phyloP scores from a whole-genome alignment of 2,113 vertebrate genomes.

The Panurus biarmicus region DNA sequence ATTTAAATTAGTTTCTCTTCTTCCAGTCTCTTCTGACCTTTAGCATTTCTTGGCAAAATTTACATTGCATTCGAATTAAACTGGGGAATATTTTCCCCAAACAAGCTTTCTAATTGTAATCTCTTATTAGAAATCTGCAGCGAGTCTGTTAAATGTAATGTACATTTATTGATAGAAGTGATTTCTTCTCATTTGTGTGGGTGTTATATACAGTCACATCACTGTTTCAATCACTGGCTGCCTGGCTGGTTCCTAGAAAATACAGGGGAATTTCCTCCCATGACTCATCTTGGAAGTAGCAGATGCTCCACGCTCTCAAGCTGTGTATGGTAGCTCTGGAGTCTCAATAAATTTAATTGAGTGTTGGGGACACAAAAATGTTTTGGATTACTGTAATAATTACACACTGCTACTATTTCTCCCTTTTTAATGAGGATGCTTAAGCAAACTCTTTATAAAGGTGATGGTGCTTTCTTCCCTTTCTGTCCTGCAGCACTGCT shows the following conservation, averaged over 20 bases:
- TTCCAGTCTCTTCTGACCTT: not conserved
- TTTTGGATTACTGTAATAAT: not conserved
- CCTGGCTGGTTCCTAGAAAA: slow-evolving; percentile 36
- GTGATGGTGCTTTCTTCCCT: not conserved
- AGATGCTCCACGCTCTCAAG: not conserved
- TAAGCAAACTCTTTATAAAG: not conserved
- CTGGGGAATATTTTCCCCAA: not conserved
- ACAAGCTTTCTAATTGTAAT: not conserved
- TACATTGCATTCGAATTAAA: not conserved
- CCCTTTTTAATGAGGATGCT: not conserved
- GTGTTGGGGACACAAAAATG: not conserved
- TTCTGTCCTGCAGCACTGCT: not conserved
- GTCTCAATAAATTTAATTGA: not conserved
- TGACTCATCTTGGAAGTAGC: slow-evolving; percentile 25
- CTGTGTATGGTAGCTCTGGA: not conserved
- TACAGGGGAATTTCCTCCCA: not conserved
- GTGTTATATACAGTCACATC: not conserved
- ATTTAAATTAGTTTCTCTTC: not conserved
- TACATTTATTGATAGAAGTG: not conserved
- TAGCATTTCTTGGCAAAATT: not conserved
- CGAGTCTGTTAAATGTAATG: not conserved
- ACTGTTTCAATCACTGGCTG: not conserved
- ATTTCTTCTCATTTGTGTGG: not conserved
- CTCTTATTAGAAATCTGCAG: not conserved
- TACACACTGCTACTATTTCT: not conserved